phyloP scores from a whole-genome alignment of 1,140 invertebrate species.

The Drosophila grimshawi region DNA sequence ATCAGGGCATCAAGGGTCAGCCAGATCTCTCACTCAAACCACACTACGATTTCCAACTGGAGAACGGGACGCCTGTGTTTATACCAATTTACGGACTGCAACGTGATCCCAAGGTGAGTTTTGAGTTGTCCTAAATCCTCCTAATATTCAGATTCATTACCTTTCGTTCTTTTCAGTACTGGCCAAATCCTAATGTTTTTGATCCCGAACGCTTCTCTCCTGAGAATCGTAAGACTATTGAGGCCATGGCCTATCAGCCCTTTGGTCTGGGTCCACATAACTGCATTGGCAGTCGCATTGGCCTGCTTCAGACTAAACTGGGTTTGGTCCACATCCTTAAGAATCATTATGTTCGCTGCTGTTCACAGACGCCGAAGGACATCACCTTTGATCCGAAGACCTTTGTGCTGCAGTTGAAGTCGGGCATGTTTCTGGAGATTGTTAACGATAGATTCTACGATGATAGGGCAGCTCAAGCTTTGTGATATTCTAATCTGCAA shows the following conservation, averaged over 20 bases:
- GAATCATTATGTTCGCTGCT: slow-evolving; percentile 60
- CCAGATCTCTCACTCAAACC: slow-evolving; percentile 66
- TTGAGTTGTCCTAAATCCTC: too few species aligned
- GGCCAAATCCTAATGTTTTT: slow-evolving; percentile 88
- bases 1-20: slow-evolving; percentile 34
- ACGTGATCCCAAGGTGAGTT: slow-evolving; percentile 70
- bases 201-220: slow-evolving; percentile 88
- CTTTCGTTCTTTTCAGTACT: slow-evolving; percentile 87
- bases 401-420: slow-evolving; percentile 57
- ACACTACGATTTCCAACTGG: slow-evolving; percentile 52
- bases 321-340: slow-evolving; percentile 75
- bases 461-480: slow-evolving; percentile 1
- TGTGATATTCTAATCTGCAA: neutral
- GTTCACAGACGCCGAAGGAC: slow-evolving; percentile 48
- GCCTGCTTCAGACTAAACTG: slow-evolving; percentile 72
- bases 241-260: slow-evolving; percentile 88
- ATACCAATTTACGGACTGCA: slow-evolving; percentile 74
- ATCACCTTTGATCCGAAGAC: slow-evolving; percentile 66
- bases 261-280: slow-evolving; percentile 92
- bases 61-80: slow-evolving; percentile 71
- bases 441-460: slow-evolving; percentile 70
- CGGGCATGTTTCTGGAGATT: slow-evolving; percentile 61
- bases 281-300: slow-evolving; percentile 88
- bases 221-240: slow-evolving; percentile 83
- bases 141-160: neutral